Percentiles rank a stretch among this genome's conserved stretches.
Conservation (phyloP, 2,113 vertebrate genomes). For the Alosa alosa region DNA sequence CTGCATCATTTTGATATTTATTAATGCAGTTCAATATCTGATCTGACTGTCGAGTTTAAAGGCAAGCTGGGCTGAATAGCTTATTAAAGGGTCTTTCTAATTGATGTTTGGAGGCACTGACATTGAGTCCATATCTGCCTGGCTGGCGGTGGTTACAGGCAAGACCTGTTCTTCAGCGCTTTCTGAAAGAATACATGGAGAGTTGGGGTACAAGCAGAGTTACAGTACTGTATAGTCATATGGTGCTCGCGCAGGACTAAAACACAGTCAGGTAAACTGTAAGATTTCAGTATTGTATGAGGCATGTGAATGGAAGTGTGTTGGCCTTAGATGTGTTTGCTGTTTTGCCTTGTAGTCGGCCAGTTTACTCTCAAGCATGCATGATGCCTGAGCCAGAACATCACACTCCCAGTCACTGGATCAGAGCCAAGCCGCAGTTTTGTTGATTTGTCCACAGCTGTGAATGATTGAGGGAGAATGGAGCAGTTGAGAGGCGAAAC, state of each 20-base stretch:
- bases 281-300: neutral
- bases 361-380: neutral
- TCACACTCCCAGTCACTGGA: neutral
- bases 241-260: too few species aligned
- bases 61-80: neutral
- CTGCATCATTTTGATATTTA: neutral
- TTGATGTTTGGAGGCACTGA: neutral
- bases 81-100: neutral
- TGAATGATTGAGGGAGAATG: neutral
- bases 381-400: neutral
- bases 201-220: neutral
- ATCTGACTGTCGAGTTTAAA: neutral
- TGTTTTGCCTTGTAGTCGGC: neutral
- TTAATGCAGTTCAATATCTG: neutral
- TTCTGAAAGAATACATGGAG: neutral
- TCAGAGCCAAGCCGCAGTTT: neutral
- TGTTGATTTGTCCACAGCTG: neutral
- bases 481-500: neutral
- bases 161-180: neutral
- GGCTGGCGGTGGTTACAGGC: neutral
- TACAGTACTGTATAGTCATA: too few species aligned
- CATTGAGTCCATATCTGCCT: neutral
- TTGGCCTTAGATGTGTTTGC: neutral
- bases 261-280: neutral
- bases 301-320: neutral